Conservation (phyloP, 2,113 vertebrate species). For the Camelus dromedarius region DNA sequence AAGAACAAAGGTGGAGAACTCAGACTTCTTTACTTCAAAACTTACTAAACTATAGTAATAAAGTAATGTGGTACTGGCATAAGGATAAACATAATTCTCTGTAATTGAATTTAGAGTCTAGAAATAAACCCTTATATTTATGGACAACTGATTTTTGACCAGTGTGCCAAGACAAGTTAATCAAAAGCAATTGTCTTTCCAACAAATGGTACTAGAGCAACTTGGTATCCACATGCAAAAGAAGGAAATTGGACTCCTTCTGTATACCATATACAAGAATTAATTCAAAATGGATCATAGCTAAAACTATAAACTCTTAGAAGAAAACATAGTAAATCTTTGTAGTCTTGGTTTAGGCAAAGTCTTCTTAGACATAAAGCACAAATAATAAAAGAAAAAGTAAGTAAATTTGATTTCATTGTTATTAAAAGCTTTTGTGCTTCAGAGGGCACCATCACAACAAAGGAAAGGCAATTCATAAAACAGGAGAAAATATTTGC, state of each 20-base stretch:
- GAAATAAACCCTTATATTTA: not conserved
- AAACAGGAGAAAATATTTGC: not conserved
- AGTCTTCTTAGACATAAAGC: not conserved
- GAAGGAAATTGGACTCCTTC: not conserved
- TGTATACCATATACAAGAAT: not conserved
- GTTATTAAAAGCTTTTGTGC: not conserved
- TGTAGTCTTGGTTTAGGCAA: not conserved
- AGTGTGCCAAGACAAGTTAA: not conserved
- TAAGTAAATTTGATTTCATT: not conserved
- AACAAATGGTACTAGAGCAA: not conserved
- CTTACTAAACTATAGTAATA: not conserved
- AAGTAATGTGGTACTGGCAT: not conserved
- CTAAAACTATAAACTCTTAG: not conserved
- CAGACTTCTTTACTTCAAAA: not conserved
- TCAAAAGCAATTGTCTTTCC: constrained; percentile 2
- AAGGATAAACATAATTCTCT: not conserved
- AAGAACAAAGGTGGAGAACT: not conserved
- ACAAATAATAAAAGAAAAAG: not conserved
- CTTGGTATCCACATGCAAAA: not conserved
- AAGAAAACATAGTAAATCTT: not conserved
- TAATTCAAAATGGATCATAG: not conserved
- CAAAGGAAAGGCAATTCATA: not conserved
- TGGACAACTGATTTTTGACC: not conserved
- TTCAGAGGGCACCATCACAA: not conserved
- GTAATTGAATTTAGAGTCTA: not conserved